phyloP scores from a whole-genome alignment of 2,797 vertebrate genomes.

The Sylvilagus floridanus region DNA sequence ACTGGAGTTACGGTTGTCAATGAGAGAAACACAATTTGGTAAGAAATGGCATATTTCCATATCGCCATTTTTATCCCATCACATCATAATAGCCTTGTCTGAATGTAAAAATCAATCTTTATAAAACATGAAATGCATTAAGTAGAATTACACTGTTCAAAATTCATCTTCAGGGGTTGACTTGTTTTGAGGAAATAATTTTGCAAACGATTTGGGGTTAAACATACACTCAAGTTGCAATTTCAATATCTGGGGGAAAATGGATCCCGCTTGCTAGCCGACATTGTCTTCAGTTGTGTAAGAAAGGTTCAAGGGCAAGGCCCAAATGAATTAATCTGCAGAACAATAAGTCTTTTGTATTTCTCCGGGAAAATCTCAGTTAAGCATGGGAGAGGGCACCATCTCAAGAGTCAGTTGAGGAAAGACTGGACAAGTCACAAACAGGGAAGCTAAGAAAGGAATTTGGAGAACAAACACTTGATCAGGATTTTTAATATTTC shows the following conservation, averaged over 20 bases:
- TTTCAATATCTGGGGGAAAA: fast-evolving
- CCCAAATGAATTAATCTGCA: not conserved
- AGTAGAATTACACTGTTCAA: not conserved
- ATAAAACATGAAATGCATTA: not conserved
- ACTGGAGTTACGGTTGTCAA: not conserved
- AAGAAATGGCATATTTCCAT: slow-evolving; percentile 18
- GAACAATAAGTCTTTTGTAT: not conserved
- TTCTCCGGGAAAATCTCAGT: not conserved
- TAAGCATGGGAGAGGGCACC: not conserved
- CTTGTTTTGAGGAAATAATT: not conserved
- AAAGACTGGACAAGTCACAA: not conserved
- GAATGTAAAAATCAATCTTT: slow-evolving; percentile 43
- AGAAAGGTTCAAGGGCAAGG: not conserved
- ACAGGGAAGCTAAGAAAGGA: not conserved
- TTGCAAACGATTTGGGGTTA: not conserved
- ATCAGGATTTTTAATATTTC: not conserved
- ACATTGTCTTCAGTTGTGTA: not conserved
- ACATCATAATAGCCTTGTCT: slow-evolving; percentile 34
- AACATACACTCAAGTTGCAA: not conserved
- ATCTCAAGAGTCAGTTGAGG: not conserved
- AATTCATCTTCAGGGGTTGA: not conserved
- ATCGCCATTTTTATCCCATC: not conserved
- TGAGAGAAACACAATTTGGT: slow-evolving; percentile 49
- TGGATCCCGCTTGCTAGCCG: not conserved
- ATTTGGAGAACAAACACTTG: not conserved